These are phyloP conservation scores for Holotrichia oblita DNA, from an alignment of 1,140 invertebrate genomes.

Conservation along the genomic window DNA sequence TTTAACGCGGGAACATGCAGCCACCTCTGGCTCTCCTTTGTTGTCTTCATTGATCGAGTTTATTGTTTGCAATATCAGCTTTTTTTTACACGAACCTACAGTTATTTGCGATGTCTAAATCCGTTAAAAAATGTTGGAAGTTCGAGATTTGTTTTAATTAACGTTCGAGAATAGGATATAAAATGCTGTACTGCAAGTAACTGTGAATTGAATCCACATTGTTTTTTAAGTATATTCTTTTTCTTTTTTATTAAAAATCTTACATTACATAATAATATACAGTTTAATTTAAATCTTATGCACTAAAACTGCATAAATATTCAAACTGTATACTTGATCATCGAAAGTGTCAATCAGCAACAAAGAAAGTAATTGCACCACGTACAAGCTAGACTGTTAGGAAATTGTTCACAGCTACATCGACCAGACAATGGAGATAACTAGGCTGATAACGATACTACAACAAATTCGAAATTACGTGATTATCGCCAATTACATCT, in stretches of 20 bases:
- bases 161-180: too few relatives aligned
- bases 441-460: neutral
- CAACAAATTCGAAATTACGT: slow-evolving; percentile 20
- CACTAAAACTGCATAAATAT: neutral
- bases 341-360: neutral
- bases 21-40: too few relatives aligned
- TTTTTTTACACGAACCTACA: too few relatives aligned
- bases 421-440: neutral
- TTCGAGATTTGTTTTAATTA: too few relatives aligned
- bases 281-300: neutral
- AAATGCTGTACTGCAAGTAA: too few relatives aligned
- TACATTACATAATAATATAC: neutral
- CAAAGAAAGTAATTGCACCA: neutral
- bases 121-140: too few relatives aligned
- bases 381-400: neutral
- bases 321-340: neutral
- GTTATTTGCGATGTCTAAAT: too few relatives aligned
- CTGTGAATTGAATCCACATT: too few relatives aligned
- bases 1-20: too few relatives aligned
- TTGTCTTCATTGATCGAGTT: too few relatives aligned
- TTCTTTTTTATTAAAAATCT: neutral
- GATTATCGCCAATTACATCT: slow-evolving; percentile 1
- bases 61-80: too few relatives aligned
- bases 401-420: neutral
- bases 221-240: too few relatives aligned